phyloP scores from a whole-genome alignment of 2,797 vertebrate species.

The Pipistrellus kuhlii region DNA sequence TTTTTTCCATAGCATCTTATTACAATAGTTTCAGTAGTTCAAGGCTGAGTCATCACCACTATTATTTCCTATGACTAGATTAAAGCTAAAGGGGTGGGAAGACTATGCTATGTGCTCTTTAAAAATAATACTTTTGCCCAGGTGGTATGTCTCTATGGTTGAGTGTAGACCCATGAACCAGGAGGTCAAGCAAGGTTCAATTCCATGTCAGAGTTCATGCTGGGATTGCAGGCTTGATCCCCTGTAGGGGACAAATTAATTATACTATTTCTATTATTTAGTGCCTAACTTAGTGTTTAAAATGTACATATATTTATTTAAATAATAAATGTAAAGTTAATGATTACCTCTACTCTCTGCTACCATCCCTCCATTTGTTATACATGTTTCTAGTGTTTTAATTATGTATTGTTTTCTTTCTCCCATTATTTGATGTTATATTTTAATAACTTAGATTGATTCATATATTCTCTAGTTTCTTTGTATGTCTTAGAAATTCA shows the following conservation, averaged over 20 bases:
- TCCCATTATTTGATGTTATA: background rate
- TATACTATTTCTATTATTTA: background rate
- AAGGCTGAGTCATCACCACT: background rate
- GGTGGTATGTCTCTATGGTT: too few relatives aligned
- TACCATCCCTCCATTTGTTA: background rate
- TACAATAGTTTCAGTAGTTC: slow-evolving; percentile 43
- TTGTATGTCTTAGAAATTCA: background rate
- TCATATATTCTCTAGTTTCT: background rate
- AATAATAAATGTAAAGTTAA: background rate
- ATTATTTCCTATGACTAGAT: background rate
- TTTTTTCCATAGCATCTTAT: slow-evolving; percentile 48
- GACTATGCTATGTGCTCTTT: background rate
- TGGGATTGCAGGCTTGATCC: too few relatives aligned
- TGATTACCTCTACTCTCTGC: background rate
- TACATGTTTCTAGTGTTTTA: background rate
- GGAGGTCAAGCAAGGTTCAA: too few relatives aligned
- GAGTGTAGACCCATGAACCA: too few relatives aligned
- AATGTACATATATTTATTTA: background rate
- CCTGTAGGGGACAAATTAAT: background rate
- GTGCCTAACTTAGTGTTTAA: background rate
- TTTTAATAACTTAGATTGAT: background rate
- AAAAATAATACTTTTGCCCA: background rate
- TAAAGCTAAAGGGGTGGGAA: background rate
- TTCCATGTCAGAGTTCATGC: too few relatives aligned
- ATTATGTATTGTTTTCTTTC: slow-evolving; percentile 5